Evolutionary conservation across 2,888 invertebrate species (phyloP).

Genomic region (Caenorhabditis panamensis): DNA sequence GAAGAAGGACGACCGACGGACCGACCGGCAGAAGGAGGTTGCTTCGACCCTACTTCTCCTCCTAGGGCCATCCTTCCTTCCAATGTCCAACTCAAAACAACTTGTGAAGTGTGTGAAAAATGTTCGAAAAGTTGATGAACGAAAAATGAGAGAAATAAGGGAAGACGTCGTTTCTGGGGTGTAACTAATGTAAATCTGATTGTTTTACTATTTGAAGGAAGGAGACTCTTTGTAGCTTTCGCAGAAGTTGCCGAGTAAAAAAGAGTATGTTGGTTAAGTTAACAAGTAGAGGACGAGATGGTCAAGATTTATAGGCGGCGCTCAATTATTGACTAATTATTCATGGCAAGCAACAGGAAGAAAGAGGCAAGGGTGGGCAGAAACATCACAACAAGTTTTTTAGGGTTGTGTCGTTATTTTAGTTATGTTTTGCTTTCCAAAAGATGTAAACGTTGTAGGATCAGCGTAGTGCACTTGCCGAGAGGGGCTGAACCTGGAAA

Average conservation of each 20-base stretch:
- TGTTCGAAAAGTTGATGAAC: slow-evolving; percentile 30
- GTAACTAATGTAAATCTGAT: slow-evolving; percentile 38
- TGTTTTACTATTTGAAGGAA: background rate
- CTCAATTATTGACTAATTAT: slow-evolving; percentile 57
- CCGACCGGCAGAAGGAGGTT: slow-evolving; percentile 7
- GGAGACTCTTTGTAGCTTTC: background rate
- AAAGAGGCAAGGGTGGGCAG: slow-evolving; percentile 16
- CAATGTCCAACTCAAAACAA: slow-evolving; percentile 21
- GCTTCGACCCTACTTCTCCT: slow-evolving; percentile 29
- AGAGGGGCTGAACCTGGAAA: slow-evolving; percentile 19
- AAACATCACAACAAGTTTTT: slow-evolving; percentile 37
- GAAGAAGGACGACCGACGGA: slow-evolving; percentile 21
- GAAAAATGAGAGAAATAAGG: slow-evolving; percentile 3
- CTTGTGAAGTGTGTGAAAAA: slow-evolving; percentile 39
- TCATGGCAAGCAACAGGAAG: slow-evolving; percentile 21
- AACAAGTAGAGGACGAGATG: slow-evolving; percentile 26
- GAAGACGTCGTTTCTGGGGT: slow-evolving; percentile 21
- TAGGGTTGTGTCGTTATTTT: slow-evolving; percentile 19
- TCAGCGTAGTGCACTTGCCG: background rate
- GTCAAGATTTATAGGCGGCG: slow-evolving; percentile 47
- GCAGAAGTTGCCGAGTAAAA: background rate
- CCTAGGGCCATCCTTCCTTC: slow-evolving; percentile 11
- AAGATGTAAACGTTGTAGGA: slow-evolving; percentile 16
- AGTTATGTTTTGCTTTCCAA: background rate
- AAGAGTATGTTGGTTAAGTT: slow-evolving; percentile 5